Conservation (phyloP, 2,888 invertebrate genomes). For the Serrognathus titanus region DNA sequence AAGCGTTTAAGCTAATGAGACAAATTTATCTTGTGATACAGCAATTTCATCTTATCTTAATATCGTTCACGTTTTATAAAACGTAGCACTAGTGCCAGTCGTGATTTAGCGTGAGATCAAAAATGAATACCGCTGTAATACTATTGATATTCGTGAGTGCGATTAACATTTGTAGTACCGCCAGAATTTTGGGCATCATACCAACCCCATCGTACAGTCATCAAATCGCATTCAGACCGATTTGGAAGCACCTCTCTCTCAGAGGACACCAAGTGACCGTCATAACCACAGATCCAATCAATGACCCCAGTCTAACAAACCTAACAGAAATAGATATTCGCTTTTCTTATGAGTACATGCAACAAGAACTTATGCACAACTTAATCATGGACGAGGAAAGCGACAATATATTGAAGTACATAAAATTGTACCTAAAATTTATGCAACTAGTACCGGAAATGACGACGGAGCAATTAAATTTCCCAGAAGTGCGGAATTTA, state of each 20-base stretch:
- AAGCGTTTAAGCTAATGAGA: no score
- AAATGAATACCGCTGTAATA: no score
- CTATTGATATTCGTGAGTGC: no score
- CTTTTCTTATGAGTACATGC: conserved; percentile 34
- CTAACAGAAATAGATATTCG: conserved; percentile 46
- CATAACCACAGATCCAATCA: conserved; percentile 47
- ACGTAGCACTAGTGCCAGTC: no score
- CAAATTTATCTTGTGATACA: no score
- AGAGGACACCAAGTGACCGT: conserved; percentile 51
- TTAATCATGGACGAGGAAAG: conserved; percentile 2
- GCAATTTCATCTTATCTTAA: no score
- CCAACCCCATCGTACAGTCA: conserved; percentile 51
- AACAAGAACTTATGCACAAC: conserved; percentile 19
- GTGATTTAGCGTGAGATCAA: no score
- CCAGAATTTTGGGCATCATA: conserved; percentile 48
- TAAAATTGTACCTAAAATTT: neutral
- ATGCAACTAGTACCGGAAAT: neutral
- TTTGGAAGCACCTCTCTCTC: conserved; percentile 48
- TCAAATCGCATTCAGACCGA: conserved; percentile 47
- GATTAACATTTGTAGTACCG: conserved; percentile 13
- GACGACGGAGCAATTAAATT: conserved; percentile 19
- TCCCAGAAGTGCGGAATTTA: conserved; percentile 35
- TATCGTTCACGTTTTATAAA: no score
- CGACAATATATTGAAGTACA: conserved; percentile 6
- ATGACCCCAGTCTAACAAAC: conserved; percentile 40